phyloP scores from a whole-genome alignment of 2,797 vertebrate genomes.

The Platalea minor region DNA sequence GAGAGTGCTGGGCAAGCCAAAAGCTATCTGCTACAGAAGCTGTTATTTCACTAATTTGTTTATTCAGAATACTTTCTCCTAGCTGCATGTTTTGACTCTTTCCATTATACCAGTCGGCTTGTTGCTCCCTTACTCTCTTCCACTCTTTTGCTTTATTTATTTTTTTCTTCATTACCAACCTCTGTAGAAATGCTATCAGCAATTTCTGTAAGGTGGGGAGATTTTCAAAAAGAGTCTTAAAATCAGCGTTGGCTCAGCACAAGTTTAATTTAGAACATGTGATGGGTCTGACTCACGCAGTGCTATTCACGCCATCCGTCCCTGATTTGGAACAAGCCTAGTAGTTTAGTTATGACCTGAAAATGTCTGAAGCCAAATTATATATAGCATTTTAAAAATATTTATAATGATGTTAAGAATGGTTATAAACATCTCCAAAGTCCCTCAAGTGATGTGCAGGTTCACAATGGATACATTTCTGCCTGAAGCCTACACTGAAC shows the following conservation, averaged over 20 bases:
- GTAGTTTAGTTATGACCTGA: conserved; percentile 13
- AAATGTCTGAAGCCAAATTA: conserved; percentile 41
- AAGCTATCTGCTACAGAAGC: background rate
- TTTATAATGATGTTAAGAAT: background rate
- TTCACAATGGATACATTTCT: background rate
- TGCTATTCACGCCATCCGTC: conserved; percentile 7
- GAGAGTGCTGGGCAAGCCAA: background rate
- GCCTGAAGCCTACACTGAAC: background rate
- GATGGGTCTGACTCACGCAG: conserved; percentile 28
- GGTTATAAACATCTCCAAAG: background rate
- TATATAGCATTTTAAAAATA: background rate
- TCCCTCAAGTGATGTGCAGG: background rate
- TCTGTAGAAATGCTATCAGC: background rate
- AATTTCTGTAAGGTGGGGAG: background rate
- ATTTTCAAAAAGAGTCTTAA: conserved; percentile 14
- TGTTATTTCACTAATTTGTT: background rate
- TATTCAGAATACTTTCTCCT: background rate
- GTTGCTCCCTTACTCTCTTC: background rate
- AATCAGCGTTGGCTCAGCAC: background rate
- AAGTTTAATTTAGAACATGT: conserved; percentile 46
- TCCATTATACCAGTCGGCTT: background rate
- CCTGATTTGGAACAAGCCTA: background rate
- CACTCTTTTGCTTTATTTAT: background rate
- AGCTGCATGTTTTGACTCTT: background rate
- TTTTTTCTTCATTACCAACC: background rate